A percentile compares a stretch with the other conserved stretches of the same genome.
These are phyloP conservation scores for Cephalotes varians DNA, from an alignment of 2,888 invertebrate genomes.

Conservation along the genomic window DNA sequence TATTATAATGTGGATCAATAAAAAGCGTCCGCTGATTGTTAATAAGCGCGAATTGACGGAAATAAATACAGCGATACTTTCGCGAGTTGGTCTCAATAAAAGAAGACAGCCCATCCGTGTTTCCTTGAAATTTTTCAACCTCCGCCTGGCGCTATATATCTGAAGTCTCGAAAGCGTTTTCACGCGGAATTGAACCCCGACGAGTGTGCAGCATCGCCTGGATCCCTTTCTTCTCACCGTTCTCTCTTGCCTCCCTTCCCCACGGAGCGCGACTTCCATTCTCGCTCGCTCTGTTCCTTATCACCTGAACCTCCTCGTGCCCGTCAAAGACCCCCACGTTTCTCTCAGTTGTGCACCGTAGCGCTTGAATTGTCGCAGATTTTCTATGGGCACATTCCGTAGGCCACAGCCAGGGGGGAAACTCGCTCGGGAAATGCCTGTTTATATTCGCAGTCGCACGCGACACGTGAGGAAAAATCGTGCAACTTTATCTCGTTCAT, in stretches of 20 bases:
- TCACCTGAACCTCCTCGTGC: slow-evolving; percentile 28
- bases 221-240: slow-evolving; percentile 48
- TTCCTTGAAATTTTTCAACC: slow-evolving; percentile 38
- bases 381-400: slow-evolving; percentile 76
- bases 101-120: background rate
- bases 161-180: slow-evolving; percentile 70
- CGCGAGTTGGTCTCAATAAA: slow-evolving; percentile 1
- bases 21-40: background rate
- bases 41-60: background rate
- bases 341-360: slow-evolving; percentile 60
- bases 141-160: slow-evolving; percentile 5
- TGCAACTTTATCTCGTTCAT: slow-evolving; percentile 76
- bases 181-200: slow-evolving; percentile 76
- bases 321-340: slow-evolving; percentile 48
- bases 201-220: slow-evolving; percentile 59
- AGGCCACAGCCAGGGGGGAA: slow-evolving; percentile 59
- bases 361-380: slow-evolving; percentile 80
- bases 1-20: background rate
- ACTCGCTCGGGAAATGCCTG: slow-evolving; percentile 73
- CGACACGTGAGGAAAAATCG: slow-evolving; percentile 73
- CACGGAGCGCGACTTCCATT: slow-evolving; percentile 1
- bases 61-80: slow-evolving; percentile 20
- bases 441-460: slow-evolving; percentile 74
- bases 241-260: background rate
- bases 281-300: slow-evolving; percentile 40